Evolutionary conservation across 2,888 invertebrate species (phyloP), one percentile per base, ranked within the genome.

Genomic region (Phortica magna): DNA sequence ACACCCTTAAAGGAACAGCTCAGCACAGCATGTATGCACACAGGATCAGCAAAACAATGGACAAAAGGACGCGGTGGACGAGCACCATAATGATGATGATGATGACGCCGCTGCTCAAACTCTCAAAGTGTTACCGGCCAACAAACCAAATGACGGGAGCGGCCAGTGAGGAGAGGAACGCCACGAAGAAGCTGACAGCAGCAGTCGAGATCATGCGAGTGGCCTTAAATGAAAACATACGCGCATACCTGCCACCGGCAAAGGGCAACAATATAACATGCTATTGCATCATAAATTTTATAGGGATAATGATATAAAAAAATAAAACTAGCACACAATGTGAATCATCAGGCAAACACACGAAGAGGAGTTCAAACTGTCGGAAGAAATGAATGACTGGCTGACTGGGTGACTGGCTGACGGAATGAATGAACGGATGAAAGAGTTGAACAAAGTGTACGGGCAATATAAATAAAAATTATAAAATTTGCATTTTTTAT

Each of bases 261-360:
- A 31, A 57, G 75, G 61, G 67, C 53, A 43, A 73, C 61, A 82
- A 76, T 76, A 70, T 78, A 85, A 81, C 77, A 78, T 73, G 82
- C 84, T 84, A 88, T 87, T 85, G 88, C 85, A 87, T 88, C 86
- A 85, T 88, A 88, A 88, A 88, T 85, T 85, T 85, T 76, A 48
- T 74, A 41, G 1, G 67, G 77, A 79, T 79, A 76, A 77, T 82
- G 68, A 78, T 77, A 78, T 79, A 17, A 59, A 75, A 79, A 77
- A 76, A 77, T 82, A 61, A 78, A 59, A 59, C 10, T 31, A 77
- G 80, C 17, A 82, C 84, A 81, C 83, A 79, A 79, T 82, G 84
- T 87, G 85, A 85, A 88, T 85, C 87, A 86, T 82, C 77, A 81
- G 17, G 59, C 17, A 48, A 48, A 48, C 48, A 48, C 75, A 41